phyloP scores from a whole-genome alignment of 2,797 vertebrate genomes.

The Mus minutoides region DNA sequence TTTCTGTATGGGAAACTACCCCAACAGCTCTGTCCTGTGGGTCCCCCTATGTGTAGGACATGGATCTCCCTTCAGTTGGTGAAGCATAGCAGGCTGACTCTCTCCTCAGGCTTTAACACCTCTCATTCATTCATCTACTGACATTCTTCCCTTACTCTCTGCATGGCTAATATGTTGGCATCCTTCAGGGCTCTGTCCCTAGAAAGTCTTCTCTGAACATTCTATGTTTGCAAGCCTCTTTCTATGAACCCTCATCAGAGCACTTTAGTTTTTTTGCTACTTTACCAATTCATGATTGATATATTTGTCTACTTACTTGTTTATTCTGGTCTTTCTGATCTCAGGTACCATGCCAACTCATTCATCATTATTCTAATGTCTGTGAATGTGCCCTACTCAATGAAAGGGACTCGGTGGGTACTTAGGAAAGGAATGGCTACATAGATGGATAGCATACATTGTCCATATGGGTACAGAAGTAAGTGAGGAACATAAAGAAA shows the following conservation, averaged over 20 bases:
- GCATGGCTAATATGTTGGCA: not conserved
- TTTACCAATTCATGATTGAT: not conserved
- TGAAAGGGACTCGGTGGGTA: not conserved
- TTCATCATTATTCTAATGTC: not conserved
- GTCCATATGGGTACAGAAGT: not conserved
- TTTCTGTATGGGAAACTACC: no score
- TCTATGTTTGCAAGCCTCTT: not conserved
- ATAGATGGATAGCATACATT: not conserved
- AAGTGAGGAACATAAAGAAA: not conserved
- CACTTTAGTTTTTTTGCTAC: not conserved
- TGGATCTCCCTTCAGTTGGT: not conserved
- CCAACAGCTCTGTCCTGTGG: accelerated
- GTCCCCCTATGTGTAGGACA: not conserved
- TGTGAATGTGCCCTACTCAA: not conserved
- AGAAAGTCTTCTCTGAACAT: not conserved
- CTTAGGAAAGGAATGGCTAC: not conserved
- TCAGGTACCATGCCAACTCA: not conserved
- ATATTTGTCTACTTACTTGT: not conserved
- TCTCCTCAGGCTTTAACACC: not conserved
- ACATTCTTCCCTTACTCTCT: not conserved
- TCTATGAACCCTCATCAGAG: not conserved
- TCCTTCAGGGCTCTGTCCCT: not conserved
- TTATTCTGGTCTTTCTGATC: not conserved
- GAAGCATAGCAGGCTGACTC: not conserved
- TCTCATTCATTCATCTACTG: not conserved